phyloP scores from a whole-genome alignment of 2,797 vertebrate genomes.

The Chelmon rostratus region DNA sequence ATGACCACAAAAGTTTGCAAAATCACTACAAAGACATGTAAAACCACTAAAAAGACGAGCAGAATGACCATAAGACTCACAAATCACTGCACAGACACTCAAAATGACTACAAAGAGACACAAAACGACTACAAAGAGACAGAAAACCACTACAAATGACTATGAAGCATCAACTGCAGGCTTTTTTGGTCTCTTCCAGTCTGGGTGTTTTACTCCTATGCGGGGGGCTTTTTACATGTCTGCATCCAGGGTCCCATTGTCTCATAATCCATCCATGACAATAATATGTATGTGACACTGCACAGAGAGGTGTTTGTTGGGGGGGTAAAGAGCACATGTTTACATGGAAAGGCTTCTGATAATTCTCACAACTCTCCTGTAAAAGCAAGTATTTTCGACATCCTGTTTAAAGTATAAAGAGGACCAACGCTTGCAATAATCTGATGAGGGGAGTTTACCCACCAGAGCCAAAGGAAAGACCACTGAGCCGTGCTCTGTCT shows the following conservation, averaged over 20 bases:
- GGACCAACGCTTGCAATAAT: background rate
- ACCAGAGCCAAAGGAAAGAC: background rate
- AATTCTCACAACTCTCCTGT: background rate
- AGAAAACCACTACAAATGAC: background rate
- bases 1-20: background rate
- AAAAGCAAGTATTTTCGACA: background rate
- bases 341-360: background rate
- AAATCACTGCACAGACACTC: background rate
- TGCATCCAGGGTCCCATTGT: background rate
- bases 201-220: background rate
- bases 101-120: no score
- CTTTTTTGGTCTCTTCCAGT: background rate
- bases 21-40: background rate
- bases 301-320: background rate
- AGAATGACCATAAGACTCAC: no score
- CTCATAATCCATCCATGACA: background rate
- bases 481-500: background rate
- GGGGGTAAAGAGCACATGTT: background rate
- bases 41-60: no score
- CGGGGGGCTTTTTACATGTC: background rate
- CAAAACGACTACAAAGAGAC: background rate
- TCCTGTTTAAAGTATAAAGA: background rate
- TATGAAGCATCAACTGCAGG: background rate
- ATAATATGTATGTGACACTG: background rate
- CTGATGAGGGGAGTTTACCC: background rate